Evolutionary conservation across 2,888 invertebrate species (phyloP).

Genomic region (Sipunculus nudus): DNA sequence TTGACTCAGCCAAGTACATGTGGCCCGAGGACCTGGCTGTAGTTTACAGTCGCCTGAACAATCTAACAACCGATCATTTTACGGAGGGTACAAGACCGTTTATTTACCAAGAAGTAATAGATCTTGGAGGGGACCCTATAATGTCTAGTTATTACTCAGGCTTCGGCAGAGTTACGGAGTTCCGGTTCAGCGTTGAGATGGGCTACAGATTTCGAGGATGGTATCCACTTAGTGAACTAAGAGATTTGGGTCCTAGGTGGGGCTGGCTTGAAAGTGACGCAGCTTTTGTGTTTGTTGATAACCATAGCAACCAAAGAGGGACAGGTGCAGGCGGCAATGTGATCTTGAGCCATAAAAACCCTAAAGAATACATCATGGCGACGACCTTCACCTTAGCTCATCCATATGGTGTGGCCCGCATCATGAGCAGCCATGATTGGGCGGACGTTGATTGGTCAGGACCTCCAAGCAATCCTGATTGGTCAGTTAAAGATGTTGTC

Average conservation of each 20-base stretch:
- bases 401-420: slow-evolving; percentile 71
- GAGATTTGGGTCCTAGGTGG: slow-evolving; percentile 42
- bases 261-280: slow-evolving; percentile 55
- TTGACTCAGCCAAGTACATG: slow-evolving; percentile 62
- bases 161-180: slow-evolving; percentile 79
- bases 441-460: slow-evolving; percentile 43
- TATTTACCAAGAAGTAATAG: slow-evolving; percentile 59
- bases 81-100: slow-evolving; percentile 53
- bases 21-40: slow-evolving; percentile 54
- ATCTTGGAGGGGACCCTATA: slow-evolving; percentile 57
- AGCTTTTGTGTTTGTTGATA: slow-evolving; percentile 85
- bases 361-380: slow-evolving; percentile 69
- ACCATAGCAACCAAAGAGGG: slow-evolving; percentile 87
- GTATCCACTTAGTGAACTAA: slow-evolving; percentile 18
- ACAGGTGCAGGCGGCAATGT: too few relatives aligned
- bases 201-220: slow-evolving; percentile 40
- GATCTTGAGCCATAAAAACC: too few relatives aligned
- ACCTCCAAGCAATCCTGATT: slow-evolving; percentile 46
- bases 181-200: slow-evolving; percentile 71
- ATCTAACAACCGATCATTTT: slow-evolving; percentile 44
- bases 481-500: slow-evolving; percentile 39
- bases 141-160: slow-evolving; percentile 49
- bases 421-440: slow-evolving; percentile 89
- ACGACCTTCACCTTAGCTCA: slow-evolving; percentile 85
- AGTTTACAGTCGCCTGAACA: slow-evolving; percentile 36